Evolutionary conservation across 2,797 vertebrate genomes (phyloP).

Genomic region (Heteromormyrus szaboi): DNA sequence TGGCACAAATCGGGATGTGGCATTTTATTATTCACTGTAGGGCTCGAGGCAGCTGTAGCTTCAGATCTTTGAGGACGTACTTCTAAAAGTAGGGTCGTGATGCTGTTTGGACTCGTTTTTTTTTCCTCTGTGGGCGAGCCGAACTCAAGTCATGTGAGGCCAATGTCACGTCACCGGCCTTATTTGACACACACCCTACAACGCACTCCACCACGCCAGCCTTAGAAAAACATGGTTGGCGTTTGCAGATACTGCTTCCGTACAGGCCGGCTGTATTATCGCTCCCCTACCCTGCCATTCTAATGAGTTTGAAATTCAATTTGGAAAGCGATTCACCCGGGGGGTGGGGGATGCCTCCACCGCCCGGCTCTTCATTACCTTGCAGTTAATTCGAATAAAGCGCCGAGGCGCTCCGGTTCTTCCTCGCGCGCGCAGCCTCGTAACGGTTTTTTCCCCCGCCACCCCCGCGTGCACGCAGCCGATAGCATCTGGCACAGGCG

Average conservation of each 20-base stretch:
- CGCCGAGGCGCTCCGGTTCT: constrained; percentile 7
- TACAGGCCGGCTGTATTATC: background rate
- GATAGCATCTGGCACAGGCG: constrained; percentile 51
- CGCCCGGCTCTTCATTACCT: constrained; percentile 21
- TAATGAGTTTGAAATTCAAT: constrained; percentile 26
- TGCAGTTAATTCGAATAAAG: constrained; percentile 22
- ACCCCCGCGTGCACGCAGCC: constrained; percentile 32
- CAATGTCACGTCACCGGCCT: background rate
- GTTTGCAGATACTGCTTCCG: background rate
- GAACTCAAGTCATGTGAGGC: background rate
- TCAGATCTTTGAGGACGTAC: background rate
- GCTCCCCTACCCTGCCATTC: constrained; percentile 7
- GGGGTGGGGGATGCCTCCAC: background rate
- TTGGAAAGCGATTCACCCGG: constrained; percentile 11
- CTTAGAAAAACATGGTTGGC: background rate
- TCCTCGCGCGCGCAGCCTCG: background rate
- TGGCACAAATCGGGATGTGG: background rate
- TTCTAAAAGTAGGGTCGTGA: background rate
- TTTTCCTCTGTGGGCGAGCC: background rate
- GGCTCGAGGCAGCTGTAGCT: background rate
- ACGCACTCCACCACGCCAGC: background rate
- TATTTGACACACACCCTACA: background rate
- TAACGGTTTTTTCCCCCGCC: constrained; percentile 14
- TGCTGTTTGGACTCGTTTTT: background rate
- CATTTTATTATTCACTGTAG: background rate